Percentiles rank a stretch among this genome's conserved stretches.
phyloP scores from a whole-genome alignment of 2,113 vertebrate genomes.

The Vidua macroura region DNA sequence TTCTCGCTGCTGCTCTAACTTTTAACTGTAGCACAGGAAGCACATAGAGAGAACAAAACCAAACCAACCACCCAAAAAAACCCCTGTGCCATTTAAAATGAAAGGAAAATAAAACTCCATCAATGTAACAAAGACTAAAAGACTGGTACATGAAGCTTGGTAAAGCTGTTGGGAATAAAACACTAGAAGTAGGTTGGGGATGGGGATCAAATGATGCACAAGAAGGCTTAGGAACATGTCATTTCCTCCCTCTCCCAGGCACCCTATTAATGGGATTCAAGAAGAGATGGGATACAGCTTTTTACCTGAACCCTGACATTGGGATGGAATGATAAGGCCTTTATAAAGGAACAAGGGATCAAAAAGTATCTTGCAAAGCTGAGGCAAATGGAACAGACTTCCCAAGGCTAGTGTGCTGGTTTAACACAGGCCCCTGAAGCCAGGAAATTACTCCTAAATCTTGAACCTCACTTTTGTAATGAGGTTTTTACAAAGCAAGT shows the following conservation, averaged over 20 bases:
- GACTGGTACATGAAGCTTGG: not conserved
- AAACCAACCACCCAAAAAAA: not conserved
- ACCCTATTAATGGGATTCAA: not conserved
- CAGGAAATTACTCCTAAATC: not conserved
- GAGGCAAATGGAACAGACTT: not conserved
- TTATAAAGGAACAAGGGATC: not conserved
- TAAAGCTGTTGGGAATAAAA: not conserved
- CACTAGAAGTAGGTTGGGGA: not conserved
- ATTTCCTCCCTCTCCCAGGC: not conserved
- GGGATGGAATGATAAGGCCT: not conserved
- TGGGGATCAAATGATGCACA: not conserved
- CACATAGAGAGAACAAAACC: not conserved
- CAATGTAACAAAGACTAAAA: not conserved
- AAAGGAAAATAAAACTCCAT: not conserved
- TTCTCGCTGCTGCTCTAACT: not conserved
- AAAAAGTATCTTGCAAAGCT: not conserved
- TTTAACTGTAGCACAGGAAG: not conserved
- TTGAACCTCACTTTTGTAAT: not conserved
- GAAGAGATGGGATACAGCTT: not conserved
- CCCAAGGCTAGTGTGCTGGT: not conserved
- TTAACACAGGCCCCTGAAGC: not conserved
- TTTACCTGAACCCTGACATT: not conserved
- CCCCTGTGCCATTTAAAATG: not conserved
- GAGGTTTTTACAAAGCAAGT: not conserved
- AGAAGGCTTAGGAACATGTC: not conserved